Conservation (phyloP, 2,797 vertebrate species). For the Ctenochaetus hawaiiensis region DNA sequence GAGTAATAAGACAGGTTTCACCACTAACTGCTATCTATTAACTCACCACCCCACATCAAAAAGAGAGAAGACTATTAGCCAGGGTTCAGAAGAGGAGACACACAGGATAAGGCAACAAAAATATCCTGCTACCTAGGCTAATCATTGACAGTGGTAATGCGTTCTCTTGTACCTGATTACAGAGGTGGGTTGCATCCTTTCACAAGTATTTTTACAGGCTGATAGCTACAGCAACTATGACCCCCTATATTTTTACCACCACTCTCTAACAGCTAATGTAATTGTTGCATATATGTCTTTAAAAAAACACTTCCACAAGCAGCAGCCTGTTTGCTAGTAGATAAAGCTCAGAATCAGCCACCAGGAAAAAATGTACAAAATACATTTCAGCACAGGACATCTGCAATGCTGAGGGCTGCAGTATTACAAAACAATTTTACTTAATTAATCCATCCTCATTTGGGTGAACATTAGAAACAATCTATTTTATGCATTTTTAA, state of each 20-base stretch:
- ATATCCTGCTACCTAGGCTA: not conserved
- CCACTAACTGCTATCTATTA: not conserved
- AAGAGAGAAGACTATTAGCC: constrained; percentile 17
- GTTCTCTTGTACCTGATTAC: not conserved
- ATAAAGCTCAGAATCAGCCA: constrained; percentile 32
- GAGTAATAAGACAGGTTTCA: constrained; percentile 13
- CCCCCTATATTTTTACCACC: constrained; percentile 19
- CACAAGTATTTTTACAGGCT: not conserved
- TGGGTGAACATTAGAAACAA: not conserved
- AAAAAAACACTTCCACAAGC: constrained; percentile 25
- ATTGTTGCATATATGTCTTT: constrained; percentile 9
- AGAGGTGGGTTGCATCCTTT: constrained; percentile 7
- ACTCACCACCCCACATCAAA: constrained; percentile 44
- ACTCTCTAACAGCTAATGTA: not conserved
- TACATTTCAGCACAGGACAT: constrained; percentile 53
- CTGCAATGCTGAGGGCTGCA: constrained; percentile 18
- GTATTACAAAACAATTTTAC: not conserved
- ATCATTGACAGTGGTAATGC: constrained; percentile 3
- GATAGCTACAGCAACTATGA: constrained; percentile 18
- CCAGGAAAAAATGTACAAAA: constrained; percentile 38
- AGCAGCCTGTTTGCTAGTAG: constrained; percentile 12
- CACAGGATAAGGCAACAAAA: not conserved
- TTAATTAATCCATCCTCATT: not conserved
- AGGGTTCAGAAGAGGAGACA: constrained; percentile 11
- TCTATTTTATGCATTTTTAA: not conserved